Conservation (phyloP, 2,797 vertebrate genomes). For the Chromis chromis region DNA sequence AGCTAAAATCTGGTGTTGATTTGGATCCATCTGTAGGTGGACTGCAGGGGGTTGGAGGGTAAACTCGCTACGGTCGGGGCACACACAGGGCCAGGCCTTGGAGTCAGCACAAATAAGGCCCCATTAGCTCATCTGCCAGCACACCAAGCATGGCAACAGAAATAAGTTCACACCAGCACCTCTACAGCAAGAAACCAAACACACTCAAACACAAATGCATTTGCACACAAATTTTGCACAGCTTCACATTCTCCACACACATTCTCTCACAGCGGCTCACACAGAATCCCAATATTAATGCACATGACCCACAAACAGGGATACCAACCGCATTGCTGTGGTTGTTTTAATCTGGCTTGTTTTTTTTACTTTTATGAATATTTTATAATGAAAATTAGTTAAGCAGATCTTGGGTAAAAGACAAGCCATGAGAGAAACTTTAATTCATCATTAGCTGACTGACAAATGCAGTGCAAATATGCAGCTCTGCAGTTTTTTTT, state of each 20-base stretch:
- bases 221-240: constrained; percentile 26
- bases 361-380: constrained; percentile 48
- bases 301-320: constrained; percentile 54
- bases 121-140: constrained; percentile 69
- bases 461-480: constrained; percentile 24
- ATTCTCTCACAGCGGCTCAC: constrained; percentile 7
- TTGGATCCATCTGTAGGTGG: constrained; percentile 74
- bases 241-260: constrained; percentile 12
- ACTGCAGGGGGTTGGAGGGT: constrained; percentile 72
- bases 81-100: constrained; percentile 61
- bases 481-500: constrained; percentile 18
- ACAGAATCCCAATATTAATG: constrained; percentile 34
- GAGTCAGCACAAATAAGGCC: constrained; percentile 82
- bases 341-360: constrained; percentile 28
- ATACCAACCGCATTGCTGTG: constrained; percentile 25
- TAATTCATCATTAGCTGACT: constrained; percentile 14
- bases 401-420: constrained; percentile 27
- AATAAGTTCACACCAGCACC: constrained; percentile 50
- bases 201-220: constrained; percentile 29
- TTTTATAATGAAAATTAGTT: constrained; percentile 37
- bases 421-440: constrained; percentile 21
- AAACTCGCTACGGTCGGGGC: constrained; percentile 54
- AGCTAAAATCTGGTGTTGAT: constrained; percentile 66
- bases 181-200: constrained; percentile 36
- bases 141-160: constrained; percentile 49